A percentile compares a stretch with the other conserved stretches of the same genome.
phyloP scores from a whole-genome alignment of 2,888 invertebrate species.

The Microplitis deprimator region DNA sequence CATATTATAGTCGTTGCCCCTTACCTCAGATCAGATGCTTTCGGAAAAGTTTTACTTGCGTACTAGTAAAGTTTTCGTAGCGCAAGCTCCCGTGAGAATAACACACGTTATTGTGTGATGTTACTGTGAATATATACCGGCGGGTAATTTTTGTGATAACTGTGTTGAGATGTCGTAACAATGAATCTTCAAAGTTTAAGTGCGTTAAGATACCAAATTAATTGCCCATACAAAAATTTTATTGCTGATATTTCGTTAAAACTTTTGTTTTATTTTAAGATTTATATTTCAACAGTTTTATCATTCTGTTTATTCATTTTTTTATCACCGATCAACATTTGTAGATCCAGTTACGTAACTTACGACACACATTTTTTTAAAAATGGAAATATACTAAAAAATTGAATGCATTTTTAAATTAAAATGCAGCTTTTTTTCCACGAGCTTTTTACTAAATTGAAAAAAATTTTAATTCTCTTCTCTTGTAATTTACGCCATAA shows the following conservation, averaged over 20 bases:
- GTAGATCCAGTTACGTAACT: neutral
- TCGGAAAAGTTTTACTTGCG: neutral
- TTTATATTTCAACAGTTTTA: no score
- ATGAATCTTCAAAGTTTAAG: constrained; percentile 15
- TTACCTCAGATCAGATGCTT: neutral
- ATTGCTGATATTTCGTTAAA: neutral
- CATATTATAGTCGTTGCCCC: constrained; percentile 14
- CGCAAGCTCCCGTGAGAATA: constrained; percentile 29
- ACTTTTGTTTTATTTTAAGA: no score
- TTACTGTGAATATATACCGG: neutral
- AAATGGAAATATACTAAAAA: neutral
- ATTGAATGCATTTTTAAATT: neutral
- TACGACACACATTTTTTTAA: neutral
- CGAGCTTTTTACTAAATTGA: neutral
- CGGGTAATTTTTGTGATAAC: constrained; percentile 23
- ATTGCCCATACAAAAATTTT: neutral
- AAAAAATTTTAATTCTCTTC: neutral
- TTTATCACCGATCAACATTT: no score
- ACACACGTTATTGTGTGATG: constrained; percentile 32
- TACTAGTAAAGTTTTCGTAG: constrained; percentile 31
- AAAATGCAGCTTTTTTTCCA: neutral
- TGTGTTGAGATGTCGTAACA: constrained; percentile 20
- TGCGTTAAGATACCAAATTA: neutral
- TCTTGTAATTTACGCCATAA: neutral
- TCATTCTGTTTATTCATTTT: no score